These are phyloP conservation scores for Sisor rabdophorus DNA, from an alignment of 2,113 vertebrate genomes.

Conservation along the genomic window DNA sequence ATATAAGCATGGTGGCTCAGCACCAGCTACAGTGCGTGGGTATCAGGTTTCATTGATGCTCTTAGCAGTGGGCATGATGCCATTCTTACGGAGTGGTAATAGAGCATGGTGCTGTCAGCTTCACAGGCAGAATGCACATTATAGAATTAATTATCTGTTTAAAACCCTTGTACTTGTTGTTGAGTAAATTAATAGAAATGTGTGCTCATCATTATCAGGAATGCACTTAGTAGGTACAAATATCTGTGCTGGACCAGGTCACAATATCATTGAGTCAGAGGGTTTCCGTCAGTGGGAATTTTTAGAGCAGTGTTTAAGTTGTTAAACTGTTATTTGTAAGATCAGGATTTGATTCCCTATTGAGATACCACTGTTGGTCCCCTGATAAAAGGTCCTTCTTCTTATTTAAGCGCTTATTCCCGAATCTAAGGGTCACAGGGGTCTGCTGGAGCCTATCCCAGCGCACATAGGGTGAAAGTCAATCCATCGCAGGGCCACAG, in stretches of 20 bases:
- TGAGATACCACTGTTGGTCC: no score
- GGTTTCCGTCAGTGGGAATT: no score
- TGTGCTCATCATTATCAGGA: neutral
- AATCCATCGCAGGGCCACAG: neutral
- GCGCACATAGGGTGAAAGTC: no score
- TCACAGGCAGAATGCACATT: slow-evolving; percentile 33
- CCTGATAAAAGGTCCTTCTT: no score
- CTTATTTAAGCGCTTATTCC: no score
- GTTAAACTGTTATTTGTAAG: no score
- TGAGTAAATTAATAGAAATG: slow-evolving; percentile 24
- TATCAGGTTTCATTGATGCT: slow-evolving; percentile 35
- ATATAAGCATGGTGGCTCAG: slow-evolving; percentile 8
- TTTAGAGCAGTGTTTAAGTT: no score
- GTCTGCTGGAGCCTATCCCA: no score
- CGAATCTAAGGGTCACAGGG: no score
- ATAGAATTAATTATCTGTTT: slow-evolving; percentile 28
- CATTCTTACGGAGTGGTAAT: slow-evolving; percentile 49
- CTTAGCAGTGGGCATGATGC: slow-evolving; percentile 42
- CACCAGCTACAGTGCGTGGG: neutral
- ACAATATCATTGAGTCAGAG: neutral
- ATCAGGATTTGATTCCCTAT: no score
- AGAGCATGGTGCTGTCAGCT: slow-evolving; percentile 38
- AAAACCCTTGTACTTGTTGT: slow-evolving; percentile 56
- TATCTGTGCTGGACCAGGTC: neutral
- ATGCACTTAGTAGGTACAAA: neutral